Conservation (phyloP, 2,888 invertebrate genomes). For the Mamestra brassicae region DNA sequence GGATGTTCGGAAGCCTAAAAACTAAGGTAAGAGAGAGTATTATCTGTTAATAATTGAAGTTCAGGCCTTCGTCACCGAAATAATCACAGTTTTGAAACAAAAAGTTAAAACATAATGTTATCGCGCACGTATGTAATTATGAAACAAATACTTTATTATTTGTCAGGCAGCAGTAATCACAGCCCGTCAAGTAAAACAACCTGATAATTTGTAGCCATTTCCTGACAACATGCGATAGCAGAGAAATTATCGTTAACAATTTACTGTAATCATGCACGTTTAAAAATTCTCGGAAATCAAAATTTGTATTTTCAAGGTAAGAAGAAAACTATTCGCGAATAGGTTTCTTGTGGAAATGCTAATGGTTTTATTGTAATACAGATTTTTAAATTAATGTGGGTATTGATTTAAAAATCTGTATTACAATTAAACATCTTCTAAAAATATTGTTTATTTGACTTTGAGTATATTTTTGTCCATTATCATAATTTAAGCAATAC, state of each 20-base stretch:
- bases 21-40: too few relatives aligned
- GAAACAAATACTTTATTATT: conserved; percentile 13
- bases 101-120: conserved; percentile 18
- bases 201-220: conserved; percentile 48
- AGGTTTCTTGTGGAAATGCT: too few relatives aligned
- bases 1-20: too few relatives aligned
- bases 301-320: not conserved
- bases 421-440: too few relatives aligned
- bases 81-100: not conserved
- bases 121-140: conserved; percentile 4
- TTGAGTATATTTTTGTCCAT: too few relatives aligned
- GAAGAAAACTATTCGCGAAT: too few relatives aligned
- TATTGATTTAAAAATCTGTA: too few relatives aligned
- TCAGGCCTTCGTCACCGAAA: not conserved
- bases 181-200: conserved; percentile 34
- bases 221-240: conserved; percentile 29
- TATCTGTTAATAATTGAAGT: too few relatives aligned
- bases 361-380: too few relatives aligned
- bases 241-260: conserved; percentile 9
- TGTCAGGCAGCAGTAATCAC: conserved; percentile 18
- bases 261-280: not conserved
- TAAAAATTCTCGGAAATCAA: not conserved
- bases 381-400: too few relatives aligned
- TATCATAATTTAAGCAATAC: too few relatives aligned
- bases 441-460: too few relatives aligned